Conservation (phyloP, 1,140 invertebrate genomes). For the Brachionus plicatilis region DNA sequence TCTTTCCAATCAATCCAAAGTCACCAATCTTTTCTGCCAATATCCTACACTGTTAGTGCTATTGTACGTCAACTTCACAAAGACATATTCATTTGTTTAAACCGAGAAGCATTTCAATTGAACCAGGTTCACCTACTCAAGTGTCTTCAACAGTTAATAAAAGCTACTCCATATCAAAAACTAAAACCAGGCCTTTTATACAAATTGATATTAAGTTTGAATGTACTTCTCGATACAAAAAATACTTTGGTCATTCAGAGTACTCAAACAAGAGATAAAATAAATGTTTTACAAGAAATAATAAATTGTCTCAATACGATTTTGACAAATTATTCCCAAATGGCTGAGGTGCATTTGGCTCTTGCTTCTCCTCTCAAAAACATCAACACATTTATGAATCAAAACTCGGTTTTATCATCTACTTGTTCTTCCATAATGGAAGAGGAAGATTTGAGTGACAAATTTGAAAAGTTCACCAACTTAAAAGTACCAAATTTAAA, state of each 20-base stretch:
- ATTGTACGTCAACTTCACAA: constrained; percentile 12
- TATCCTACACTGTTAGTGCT: neutral
- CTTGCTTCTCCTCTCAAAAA: neutral
- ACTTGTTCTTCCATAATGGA: neutral
- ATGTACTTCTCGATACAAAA: neutral
- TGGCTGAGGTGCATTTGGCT: constrained; percentile 37
- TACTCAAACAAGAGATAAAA: neutral
- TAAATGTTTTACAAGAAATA: neutral
- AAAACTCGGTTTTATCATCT: neutral
- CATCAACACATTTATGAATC: neutral
- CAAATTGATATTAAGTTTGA: constrained; percentile 17
- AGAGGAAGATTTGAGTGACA: neutral
- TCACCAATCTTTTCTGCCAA: constrained; percentile 12
- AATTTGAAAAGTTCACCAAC: neutral
- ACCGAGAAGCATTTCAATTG: constrained; percentile 5
- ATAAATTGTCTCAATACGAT: constrained; percentile 7
- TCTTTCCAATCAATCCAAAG: neutral
- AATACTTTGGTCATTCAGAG: neutral
- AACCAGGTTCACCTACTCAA: neutral
- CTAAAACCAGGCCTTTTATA: constrained; percentile 18
- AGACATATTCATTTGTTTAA: constrained; percentile 6
- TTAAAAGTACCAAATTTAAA: constrained; percentile 5
- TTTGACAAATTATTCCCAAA: neutral
- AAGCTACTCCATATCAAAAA: constrained; percentile 21
- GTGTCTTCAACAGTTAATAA: constrained; percentile 28